Base-by-base conservation (phyloP, 2,888 invertebrate genomes). In the Cantharis nigra region DNA sequence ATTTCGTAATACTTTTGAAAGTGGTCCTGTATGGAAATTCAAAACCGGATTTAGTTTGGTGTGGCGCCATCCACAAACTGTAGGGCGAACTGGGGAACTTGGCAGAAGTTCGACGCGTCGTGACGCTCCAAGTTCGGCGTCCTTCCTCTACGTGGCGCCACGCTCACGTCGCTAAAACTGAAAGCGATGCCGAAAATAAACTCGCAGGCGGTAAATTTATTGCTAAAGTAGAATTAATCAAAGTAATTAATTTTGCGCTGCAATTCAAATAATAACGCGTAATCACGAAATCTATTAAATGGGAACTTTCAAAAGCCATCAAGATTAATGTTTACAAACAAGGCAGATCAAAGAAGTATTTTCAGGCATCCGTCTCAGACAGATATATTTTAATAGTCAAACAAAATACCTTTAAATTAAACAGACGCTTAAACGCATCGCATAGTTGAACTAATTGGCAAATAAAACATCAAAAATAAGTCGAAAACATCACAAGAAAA, bases 291-390 rank as follows among this genome's bases (percentile, higher is more conserved):
- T 33, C 33, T 33, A 33, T 33, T 33, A 33, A 33, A 33, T 33
- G 33, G 33, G 5, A 33, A 13, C 13, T 33, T 13, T 33, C 33
- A 13, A 33, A 33, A 33, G 33, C 33, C 33, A 33, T 33, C 33
- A 33, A 33, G 33, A 33, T 33, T 33, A 33, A 33, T 33, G 33
- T 33, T 33, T 33, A 33, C 33, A 33, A 33, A 33, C 33, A 33
- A 13, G 13, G 33, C 33, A 77, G 74, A 77, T 77, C 77, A 77
- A 77, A 77, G 77, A 71, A 65, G 67, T 74, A 64, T 71, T 62
- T 69, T 74, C 69, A 71, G 74, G 71, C 20, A 69, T 72, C 70
- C 64, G 74, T 71, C 71, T 63, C 49, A 77, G 71, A 72, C 71
- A 75, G 74, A 77, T 74, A 74, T 64, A 65, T 63, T 69, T 30